phyloP scores from a whole-genome alignment of 1,140 invertebrate genomes.

The Drosophila sechellia region DNA sequence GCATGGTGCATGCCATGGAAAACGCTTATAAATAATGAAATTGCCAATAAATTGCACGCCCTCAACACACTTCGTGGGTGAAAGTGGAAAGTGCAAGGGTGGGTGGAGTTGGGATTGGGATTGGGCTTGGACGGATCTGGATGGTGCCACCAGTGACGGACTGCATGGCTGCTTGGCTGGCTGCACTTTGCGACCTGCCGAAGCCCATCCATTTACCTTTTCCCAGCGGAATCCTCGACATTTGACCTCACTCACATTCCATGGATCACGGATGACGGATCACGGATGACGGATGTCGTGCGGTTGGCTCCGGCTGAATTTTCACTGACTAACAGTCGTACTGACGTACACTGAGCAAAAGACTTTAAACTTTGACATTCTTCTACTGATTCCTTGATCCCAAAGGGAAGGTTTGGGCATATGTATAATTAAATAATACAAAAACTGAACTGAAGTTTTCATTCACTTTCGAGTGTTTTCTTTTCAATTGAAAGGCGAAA shows the following conservation, averaged over 20 bases:
- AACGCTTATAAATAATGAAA: slow-evolving; percentile 72
- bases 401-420: too few species aligned
- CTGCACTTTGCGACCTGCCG: slow-evolving; percentile 67
- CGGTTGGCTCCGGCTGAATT: slow-evolving; percentile 33
- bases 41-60: slow-evolving; percentile 66
- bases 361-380: too few species aligned
- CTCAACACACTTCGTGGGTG: not conserved
- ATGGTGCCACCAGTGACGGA: slow-evolving; percentile 16
- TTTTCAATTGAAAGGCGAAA: slow-evolving; percentile 40
- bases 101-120: not conserved
- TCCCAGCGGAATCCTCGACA: slow-evolving; percentile 5
- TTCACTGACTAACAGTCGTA: slow-evolving; percentile 13
- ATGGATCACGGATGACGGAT: slow-evolving; percentile 41
- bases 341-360: not conserved
- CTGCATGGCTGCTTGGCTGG: slow-evolving; percentile 35
- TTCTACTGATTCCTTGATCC: too few species aligned
- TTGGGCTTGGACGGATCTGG: not conserved
- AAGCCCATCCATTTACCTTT: slow-evolving; percentile 39
- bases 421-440: too few species aligned
- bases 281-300: slow-evolving; percentile 50
- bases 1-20: slow-evolving; percentile 43
- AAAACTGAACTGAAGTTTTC: too few species aligned
- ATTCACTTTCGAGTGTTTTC: slow-evolving; percentile 1
- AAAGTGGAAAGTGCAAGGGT: not conserved
- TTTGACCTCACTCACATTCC: slow-evolving; percentile 22